phyloP scores from a whole-genome alignment of 2,888 invertebrate genomes.

The Idaea aversata region DNA sequence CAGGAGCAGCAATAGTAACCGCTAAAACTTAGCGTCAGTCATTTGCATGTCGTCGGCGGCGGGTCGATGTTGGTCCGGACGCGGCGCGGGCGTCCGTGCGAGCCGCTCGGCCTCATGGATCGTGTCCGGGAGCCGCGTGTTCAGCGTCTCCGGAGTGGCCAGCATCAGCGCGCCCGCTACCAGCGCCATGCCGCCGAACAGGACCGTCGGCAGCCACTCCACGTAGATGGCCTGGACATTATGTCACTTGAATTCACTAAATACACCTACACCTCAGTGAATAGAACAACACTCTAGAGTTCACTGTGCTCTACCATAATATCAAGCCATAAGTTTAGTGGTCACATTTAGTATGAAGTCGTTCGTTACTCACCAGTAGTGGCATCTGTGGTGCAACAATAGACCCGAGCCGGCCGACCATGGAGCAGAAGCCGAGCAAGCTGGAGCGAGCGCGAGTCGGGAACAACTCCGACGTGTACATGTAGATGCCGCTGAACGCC shows the following conservation, averaged over 20 bases:
- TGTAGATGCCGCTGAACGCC: slow-evolving; percentile 84
- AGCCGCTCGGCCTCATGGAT: slow-evolving; percentile 80
- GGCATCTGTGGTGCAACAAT: slow-evolving; percentile 87
- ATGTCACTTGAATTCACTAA: neutral
- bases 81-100: slow-evolving; percentile 29
- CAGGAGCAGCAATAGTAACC: neutral
- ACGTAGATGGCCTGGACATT: slow-evolving; percentile 69
- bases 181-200: slow-evolving; percentile 80
- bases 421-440: slow-evolving; percentile 85
- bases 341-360: too few relatives aligned
- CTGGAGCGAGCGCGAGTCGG: slow-evolving; percentile 86
- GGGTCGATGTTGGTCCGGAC: slow-evolving; percentile 7
- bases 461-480: slow-evolving; percentile 87
- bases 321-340: too few relatives aligned
- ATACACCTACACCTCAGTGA: neutral
- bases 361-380: slow-evolving; percentile 72
- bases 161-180: slow-evolving; percentile 79
- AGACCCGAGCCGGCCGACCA: slow-evolving; percentile 86
- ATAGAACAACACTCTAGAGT: too few relatives aligned
- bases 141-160: slow-evolving; percentile 83
- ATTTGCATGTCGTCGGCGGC: slow-evolving; percentile 39
- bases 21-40: slow-evolving; percentile 32
- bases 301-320: too few relatives aligned
- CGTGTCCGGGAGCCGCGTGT: slow-evolving; percentile 81
- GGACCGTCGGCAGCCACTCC: slow-evolving; percentile 77